Base-by-base conservation (phyloP, 2,888 invertebrate genomes). In the Chrysina gloriosa region DNA sequence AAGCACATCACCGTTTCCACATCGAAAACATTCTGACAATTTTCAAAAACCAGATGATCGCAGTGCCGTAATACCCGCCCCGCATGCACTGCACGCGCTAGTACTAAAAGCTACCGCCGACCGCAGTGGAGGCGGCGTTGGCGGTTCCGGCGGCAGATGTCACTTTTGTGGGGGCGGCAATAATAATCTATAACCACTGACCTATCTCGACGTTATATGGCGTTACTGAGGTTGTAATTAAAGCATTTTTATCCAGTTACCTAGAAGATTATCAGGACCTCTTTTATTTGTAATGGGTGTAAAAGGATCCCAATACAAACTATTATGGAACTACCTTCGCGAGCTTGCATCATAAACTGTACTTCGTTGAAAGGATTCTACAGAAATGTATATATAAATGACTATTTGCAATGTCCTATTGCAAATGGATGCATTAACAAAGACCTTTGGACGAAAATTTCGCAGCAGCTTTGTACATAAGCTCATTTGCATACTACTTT, bases 1-100 rank as follows among this genome's bases (percentile, higher is more conserved):
- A 52, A 45, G 14, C 58, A 61, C 58, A 61, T 45, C 27, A 61
- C 58, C 29, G 58, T 61, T 61, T 39, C 45, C 42, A 61, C 58
- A 61, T 42, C 16, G 58, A 42, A 42, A 29, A 61, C 42, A 45
- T 61, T 61, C 58, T 61, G 58, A 42, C 58, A 61, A 27, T 61
- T 61, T 61, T 61, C 58, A 61, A 61, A 61, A 61, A 42, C 42
- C 58, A 61, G 58, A 61, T 61, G 58, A 61, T 61, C 58, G 29
- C 42, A 42, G 27, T 61, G 58, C 58, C 39, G 58, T 25, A 52
- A 7, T 61, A 61, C 58, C 58, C 58, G 42, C 58, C 58, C 58
- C 42, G 42, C 45, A 31, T 52, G 52, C 25, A 61, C 58, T 61
- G 29, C 9, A 3, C 16, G 27, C 14, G 45, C 5, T 61, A 61